Evolutionary conservation across 2,888 invertebrate species (phyloP).

Genomic region (Lycocerus yunnanus): DNA sequence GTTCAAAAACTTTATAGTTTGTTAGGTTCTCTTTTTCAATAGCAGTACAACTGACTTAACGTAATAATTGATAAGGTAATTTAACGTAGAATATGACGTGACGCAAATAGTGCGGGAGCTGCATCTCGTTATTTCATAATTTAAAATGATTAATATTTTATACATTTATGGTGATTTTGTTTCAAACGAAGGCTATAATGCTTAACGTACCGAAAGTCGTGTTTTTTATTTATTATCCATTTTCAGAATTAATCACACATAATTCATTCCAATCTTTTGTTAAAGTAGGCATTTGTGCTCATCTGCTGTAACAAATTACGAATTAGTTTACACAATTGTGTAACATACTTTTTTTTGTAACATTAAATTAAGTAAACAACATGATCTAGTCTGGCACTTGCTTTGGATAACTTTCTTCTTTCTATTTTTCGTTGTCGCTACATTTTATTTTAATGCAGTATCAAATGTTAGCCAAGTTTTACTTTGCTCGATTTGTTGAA

Average conservation of each 20-base stretch:
- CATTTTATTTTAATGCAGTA: background rate
- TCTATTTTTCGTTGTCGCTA: background rate
- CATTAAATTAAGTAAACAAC: background rate
- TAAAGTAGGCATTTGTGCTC: background rate
- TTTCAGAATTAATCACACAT: background rate
- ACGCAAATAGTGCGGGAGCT: background rate
- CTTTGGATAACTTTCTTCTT: background rate
- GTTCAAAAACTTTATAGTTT: too few species aligned
- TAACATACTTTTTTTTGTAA: background rate
- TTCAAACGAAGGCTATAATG: background rate
- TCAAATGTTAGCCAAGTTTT: background rate
- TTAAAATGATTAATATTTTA: background rate
- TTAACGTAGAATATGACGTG: too few species aligned
- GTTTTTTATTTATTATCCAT: background rate
- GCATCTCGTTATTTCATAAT: background rate
- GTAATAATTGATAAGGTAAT: too few species aligned
- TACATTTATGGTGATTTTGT: background rate
- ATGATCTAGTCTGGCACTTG: background rate
- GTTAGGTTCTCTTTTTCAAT: too few species aligned
- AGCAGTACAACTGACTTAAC: too few species aligned
- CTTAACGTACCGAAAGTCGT: background rate
- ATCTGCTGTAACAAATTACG: background rate
- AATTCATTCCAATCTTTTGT: background rate
- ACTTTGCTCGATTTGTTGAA: background rate
- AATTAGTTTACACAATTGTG: background rate